phyloP scores from a whole-genome alignment of 2,113 vertebrate genomes.

The Perca fluviatilis region DNA sequence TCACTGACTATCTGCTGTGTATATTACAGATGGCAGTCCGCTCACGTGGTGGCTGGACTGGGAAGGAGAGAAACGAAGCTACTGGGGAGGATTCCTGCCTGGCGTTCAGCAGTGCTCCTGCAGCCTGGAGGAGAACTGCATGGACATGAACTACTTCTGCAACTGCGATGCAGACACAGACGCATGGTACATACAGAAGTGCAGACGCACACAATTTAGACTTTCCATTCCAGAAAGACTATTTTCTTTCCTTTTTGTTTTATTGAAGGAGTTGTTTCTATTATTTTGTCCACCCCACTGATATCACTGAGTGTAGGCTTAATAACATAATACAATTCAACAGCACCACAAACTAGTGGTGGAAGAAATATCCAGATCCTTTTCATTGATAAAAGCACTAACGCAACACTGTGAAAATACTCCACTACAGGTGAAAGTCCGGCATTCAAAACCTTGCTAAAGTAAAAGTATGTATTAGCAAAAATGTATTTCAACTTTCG shows the following conservation, averaged over 20 bases:
- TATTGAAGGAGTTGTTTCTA: background rate
- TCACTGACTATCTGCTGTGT: slow-evolving; percentile 20
- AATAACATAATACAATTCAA: too few species aligned
- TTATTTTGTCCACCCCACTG: too few species aligned
- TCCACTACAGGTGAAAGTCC: too few species aligned
- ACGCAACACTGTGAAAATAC: too few species aligned
- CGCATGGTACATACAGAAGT: slow-evolving; percentile 85
- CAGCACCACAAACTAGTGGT: too few species aligned
- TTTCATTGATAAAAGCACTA: too few species aligned
- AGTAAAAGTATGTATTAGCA: too few species aligned
- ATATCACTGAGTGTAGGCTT: too few species aligned
- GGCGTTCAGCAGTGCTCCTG: slow-evolving; percentile 95
- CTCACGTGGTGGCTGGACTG: slow-evolving; percentile 97
- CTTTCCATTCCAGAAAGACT: background rate
- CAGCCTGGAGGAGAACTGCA: slow-evolving; percentile 95
- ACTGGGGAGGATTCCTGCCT: slow-evolving; percentile 95
- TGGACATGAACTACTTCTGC: slow-evolving; percentile 96
- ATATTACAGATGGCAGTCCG: slow-evolving; percentile 89
- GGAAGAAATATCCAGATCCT: too few species aligned
- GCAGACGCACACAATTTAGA: background rate
- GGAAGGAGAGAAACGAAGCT: slow-evolving; percentile 90
- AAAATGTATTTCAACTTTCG: too few species aligned
- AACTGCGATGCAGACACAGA: slow-evolving; percentile 95
- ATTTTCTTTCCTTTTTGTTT: background rate
- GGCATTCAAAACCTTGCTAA: too few species aligned